A percentile compares a stretch with the other conserved stretches of the same genome.
phyloP scores from a whole-genome alignment of 2,113 vertebrate species.

The Manacus vitellinus region DNA sequence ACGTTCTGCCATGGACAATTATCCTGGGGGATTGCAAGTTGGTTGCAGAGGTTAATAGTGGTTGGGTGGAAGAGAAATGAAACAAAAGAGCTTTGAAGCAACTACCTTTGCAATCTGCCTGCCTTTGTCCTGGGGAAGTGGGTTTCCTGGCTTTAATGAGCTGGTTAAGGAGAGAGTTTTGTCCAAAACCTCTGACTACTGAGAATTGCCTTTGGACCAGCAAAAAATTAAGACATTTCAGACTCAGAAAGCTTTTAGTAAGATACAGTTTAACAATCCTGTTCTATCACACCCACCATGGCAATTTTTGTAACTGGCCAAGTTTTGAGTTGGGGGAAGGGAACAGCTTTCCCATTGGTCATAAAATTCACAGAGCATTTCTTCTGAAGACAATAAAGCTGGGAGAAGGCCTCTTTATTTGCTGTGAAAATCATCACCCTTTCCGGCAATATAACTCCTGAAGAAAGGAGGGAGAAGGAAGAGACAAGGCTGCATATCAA shows the following conservation, averaged over 20 bases:
- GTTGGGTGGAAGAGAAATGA: background rate
- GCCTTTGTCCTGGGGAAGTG: constrained; percentile 6
- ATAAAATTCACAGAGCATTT: constrained; percentile 58
- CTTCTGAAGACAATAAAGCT: constrained; percentile 75
- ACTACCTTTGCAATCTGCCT: background rate
- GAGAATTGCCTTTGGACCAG: background rate
- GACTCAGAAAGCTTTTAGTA: background rate
- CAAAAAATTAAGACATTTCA: background rate
- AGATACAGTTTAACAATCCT: background rate
- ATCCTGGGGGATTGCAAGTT: background rate
- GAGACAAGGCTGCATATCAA: constrained; percentile 89
- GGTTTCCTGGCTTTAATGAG: background rate
- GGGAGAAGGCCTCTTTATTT: constrained; percentile 74
- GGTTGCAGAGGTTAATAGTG: background rate
- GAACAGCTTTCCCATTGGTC: constrained; percentile 52
- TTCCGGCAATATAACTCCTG: constrained; percentile 85
- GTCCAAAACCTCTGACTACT: background rate
- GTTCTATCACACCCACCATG: background rate
- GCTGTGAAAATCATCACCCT: constrained; percentile 87
- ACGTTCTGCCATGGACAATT: background rate
- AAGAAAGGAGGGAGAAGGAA: constrained; percentile 82
- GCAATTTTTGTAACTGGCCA: constrained; percentile 51
- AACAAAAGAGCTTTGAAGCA: constrained; percentile 44
- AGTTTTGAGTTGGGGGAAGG: constrained; percentile 54
- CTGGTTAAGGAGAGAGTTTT: background rate